phyloP scores from a whole-genome alignment of 2,888 invertebrate genomes.

The Eumacrocentrus americanus region DNA sequence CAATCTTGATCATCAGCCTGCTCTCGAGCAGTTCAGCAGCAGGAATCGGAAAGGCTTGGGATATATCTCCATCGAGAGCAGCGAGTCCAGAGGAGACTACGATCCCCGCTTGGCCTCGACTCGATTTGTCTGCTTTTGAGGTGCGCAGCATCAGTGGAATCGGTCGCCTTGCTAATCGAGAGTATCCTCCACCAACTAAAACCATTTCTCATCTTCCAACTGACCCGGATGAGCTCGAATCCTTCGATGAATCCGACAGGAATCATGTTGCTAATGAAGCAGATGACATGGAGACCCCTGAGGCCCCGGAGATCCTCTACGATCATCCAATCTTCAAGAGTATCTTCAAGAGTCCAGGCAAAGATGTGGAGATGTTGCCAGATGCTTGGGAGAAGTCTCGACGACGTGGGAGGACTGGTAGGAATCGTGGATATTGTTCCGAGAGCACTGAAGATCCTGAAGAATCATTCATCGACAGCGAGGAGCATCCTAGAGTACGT shows the following conservation, averaged over 20 bases:
- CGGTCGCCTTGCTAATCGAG: constrained; percentile 32
- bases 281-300: constrained; percentile 32
- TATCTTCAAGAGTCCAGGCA: constrained; percentile 20
- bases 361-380: constrained; percentile 36
- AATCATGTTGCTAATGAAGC: constrained; percentile 23
- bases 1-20: constrained; percentile 32
- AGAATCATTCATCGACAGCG: constrained; percentile 17
- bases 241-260: background rate
- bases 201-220: constrained; percentile 2
- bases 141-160: constrained; percentile 48
- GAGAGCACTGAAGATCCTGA: constrained; percentile 25
- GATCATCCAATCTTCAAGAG: constrained; percentile 32
- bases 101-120: constrained; percentile 44
- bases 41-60: constrained; percentile 52
- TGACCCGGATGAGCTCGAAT: background rate
- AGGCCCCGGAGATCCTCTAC: constrained; percentile 25
- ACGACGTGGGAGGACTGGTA: constrained; percentile 20
- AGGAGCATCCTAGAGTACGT: constrained; percentile 23
- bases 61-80: constrained; percentile 38
- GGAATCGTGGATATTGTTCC: constrained; percentile 27
- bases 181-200: background rate
- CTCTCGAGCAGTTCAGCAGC: constrained; percentile 34
- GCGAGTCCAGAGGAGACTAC: constrained; percentile 36
- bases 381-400: constrained; percentile 30
- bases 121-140: constrained; percentile 49